These are phyloP conservation scores for Ophiothrix spiculata DNA, from an alignment of 35 echinoderm and acorn worm genomes.

Conservation along the genomic window DNA sequence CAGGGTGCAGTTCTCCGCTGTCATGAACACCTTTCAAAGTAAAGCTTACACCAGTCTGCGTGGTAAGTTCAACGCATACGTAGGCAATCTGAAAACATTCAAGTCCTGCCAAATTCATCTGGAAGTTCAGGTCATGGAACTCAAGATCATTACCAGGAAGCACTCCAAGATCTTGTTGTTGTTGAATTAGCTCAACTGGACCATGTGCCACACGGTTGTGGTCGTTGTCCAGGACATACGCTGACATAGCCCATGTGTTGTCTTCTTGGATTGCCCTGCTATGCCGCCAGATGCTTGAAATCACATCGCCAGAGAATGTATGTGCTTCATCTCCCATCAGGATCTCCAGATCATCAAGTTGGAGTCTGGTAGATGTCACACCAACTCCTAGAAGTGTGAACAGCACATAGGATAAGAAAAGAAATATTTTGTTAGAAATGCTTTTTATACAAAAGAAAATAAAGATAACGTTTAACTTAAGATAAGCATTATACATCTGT, in stretches of 20 bases:
- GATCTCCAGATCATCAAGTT: constrained; percentile 21
- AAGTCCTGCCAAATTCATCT: constrained; percentile 30
- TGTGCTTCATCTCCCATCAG: constrained; percentile 59
- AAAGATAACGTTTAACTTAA: too few species aligned
- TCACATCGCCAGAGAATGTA: constrained; percentile 46
- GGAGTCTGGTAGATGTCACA: background rate
- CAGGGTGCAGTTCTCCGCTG: background rate
- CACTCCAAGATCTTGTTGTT: constrained; percentile 19
- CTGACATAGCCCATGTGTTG: constrained; percentile 28
- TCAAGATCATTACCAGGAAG: constrained; percentile 6
- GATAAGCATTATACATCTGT: too few species aligned
- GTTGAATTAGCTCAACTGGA: background rate
- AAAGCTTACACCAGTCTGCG: constrained; percentile 15
- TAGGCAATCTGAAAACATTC: constrained; percentile 28
- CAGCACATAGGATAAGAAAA: too few species aligned
- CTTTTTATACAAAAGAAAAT: too few species aligned
- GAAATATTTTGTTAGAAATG: too few species aligned
- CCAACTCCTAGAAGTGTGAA: constrained; percentile 54
- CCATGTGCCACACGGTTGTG: background rate
- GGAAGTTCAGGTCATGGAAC: constrained; percentile 43
- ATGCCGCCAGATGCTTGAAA: background rate
- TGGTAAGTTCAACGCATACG: constrained; percentile 33
- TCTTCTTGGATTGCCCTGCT: constrained; percentile 23
- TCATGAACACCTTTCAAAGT: constrained; percentile 19
- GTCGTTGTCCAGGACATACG: background rate